Conservation (phyloP, 2,888 invertebrate genomes). For the Labia minor region DNA sequence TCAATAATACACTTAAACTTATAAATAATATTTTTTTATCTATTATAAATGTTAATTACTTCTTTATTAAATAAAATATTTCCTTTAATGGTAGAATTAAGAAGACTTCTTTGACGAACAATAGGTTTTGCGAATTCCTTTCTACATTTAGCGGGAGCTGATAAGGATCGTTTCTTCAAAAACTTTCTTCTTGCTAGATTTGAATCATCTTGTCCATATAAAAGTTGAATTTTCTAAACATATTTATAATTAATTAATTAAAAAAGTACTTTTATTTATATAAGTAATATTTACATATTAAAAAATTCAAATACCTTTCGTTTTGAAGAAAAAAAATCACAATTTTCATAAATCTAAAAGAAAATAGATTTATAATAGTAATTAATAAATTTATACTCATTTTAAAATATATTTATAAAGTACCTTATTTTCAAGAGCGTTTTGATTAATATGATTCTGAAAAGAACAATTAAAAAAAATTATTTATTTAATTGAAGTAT, state of each 20-base stretch:
- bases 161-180: neutral
- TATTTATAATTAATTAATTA: too few relatives aligned
- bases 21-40: too few relatives aligned
- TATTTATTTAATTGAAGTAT: too few relatives aligned
- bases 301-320: neutral
- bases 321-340: neutral
- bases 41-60: too few relatives aligned
- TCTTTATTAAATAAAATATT: neutral
- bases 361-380: neutral
- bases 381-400: neutral
- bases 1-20: too few relatives aligned
- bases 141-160: neutral
- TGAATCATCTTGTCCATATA: neutral
- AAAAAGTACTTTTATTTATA: too few relatives aligned
- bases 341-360: neutral
- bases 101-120: neutral
- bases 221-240: neutral
- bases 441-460: conserved; percentile 1
- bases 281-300: neutral
- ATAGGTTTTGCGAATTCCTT: neutral
- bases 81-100: neutral
- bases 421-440: neutral
- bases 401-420: neutral
- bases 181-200: neutral
- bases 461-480: neutral